Percentiles rank a stretch among this genome's conserved stretches.
Conservation (phyloP, 2,797 vertebrate species). For the Morelia viridis region DNA sequence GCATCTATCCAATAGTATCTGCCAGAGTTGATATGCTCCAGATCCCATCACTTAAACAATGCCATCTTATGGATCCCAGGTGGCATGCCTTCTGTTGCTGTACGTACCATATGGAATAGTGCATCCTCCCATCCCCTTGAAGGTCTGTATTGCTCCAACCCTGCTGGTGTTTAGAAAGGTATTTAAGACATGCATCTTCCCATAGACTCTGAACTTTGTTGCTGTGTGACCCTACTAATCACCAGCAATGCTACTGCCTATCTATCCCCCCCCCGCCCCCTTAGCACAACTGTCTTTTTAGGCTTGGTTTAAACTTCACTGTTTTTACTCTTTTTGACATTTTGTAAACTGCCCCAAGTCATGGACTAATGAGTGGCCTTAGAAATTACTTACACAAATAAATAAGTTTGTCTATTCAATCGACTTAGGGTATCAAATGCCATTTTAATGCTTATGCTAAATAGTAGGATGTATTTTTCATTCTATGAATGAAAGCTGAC, state of each 20-base stretch:
- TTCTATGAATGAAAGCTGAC: neutral
- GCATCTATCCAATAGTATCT: neutral
- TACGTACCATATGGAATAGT: neutral
- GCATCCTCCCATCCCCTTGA: neutral
- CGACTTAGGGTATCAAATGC: neutral
- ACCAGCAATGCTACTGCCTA: neutral
- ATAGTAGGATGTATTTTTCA: neutral
- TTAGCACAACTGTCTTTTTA: neutral
- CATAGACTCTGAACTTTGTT: neutral
- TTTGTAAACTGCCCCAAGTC: neutral
- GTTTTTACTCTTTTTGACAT: neutral
- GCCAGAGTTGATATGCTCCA: neutral
- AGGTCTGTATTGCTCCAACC: neutral
- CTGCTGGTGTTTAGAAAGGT: neutral
- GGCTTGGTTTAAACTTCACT: neutral
- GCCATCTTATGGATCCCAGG: neutral
- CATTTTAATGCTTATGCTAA: neutral
- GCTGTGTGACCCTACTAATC: neutral
- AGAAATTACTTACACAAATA: neutral
- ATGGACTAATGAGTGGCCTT: neutral
- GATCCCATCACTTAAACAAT: neutral
- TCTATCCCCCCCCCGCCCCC: neutral
- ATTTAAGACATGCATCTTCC: neutral
- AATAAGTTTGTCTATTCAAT: neutral
- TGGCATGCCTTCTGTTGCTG: neutral